Conservation (phyloP, 2,888 invertebrate genomes). For the Polyommatus icarus region DNA sequence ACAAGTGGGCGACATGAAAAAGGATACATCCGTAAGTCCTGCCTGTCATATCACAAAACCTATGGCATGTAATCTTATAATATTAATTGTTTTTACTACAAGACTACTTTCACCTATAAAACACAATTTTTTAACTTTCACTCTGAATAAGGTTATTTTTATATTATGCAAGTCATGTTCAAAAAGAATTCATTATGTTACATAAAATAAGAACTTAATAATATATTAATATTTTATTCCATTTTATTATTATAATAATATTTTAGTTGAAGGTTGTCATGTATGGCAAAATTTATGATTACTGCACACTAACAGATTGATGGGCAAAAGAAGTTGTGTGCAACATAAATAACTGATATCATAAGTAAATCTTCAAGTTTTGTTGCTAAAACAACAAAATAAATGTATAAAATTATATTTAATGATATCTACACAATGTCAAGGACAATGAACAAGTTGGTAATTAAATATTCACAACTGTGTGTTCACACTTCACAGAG, state of each 20-base stretch:
- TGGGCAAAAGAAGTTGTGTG: too few species aligned
- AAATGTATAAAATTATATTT: background rate
- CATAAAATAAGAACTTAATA: background rate
- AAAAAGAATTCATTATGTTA: background rate
- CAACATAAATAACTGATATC: background rate
- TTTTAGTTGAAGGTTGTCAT: background rate
- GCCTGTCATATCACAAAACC: too few species aligned
- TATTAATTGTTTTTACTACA: background rate
- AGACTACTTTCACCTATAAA: background rate
- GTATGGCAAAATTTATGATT: background rate
- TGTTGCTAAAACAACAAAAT: background rate
- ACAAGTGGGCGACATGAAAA: too few species aligned
- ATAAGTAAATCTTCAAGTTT: background rate
- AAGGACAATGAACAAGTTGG: constrained; percentile 4
- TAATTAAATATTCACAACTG: constrained; percentile 1
- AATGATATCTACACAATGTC: background rate
- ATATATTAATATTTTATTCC: background rate
- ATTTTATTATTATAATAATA: background rate
- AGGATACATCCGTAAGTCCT: too few species aligned
- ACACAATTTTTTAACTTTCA: background rate
- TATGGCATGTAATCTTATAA: too few species aligned
- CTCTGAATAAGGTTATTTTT: background rate
- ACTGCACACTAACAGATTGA: too few species aligned
- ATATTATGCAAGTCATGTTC: background rate
- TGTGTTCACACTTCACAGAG: background rate